Conservation (phyloP, 2,888 invertebrate species). For the Chironomus riparius region DNA sequence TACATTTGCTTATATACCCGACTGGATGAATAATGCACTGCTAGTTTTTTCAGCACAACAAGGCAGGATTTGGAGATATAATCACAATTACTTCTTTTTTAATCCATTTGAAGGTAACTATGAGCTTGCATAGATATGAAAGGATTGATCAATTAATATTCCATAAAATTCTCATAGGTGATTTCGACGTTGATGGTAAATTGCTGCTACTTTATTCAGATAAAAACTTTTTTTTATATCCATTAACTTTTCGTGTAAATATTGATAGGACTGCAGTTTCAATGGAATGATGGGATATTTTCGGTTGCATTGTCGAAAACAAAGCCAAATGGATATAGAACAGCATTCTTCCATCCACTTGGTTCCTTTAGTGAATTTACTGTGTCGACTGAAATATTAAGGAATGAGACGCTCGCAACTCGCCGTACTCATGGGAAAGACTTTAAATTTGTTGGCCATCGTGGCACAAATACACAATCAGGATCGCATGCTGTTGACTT, state of each 20-base stretch:
- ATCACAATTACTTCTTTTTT: conserved; percentile 64
- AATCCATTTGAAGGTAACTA: conserved; percentile 61
- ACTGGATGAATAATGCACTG: conserved; percentile 49
- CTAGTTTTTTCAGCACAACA: conserved; percentile 31
- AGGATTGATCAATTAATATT: neutral
- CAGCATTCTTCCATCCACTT: conserved; percentile 69
- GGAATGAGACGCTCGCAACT: conserved; percentile 41
- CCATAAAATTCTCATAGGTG: neutral
- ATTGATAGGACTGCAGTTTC: conserved; percentile 11
- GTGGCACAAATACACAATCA: conserved; percentile 56
- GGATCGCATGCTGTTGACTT: conserved; percentile 59
- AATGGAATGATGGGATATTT: conserved; percentile 71
- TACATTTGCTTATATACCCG: conserved; percentile 64
- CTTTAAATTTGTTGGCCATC: conserved; percentile 53
- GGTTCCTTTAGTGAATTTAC: conserved; percentile 38
- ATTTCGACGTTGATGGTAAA: neutral
- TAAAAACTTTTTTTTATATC: neutral
- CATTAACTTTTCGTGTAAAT: neutral
- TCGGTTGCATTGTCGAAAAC: conserved; percentile 48
- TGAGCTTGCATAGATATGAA: neutral
- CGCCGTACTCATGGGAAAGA: conserved; percentile 47
- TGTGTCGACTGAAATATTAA: conserved; percentile 11
- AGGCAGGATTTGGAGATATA: conserved; percentile 59
- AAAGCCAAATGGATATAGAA: conserved; percentile 47
- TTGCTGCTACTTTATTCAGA: neutral